Evolutionary conservation across 2,888 invertebrate species (phyloP), one percentile per base, ranked within the genome.

Genomic region (Lycophotia porphyrea): DNA sequence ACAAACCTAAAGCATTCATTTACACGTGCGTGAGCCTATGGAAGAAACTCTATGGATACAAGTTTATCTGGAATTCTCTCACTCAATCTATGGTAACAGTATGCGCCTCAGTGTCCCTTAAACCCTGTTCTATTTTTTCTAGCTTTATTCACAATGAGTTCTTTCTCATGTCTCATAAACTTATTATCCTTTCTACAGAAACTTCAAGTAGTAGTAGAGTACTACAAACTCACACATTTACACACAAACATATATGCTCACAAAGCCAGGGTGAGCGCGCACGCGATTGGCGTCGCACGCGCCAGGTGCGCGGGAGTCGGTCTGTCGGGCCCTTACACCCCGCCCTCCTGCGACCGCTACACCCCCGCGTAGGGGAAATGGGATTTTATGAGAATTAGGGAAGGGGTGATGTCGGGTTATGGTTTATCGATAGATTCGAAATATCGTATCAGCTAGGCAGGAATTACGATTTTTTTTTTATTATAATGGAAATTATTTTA

Each of bases 211-310:
- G 15, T 64, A 68, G 27, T 31, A n/a, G 15, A 15, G 8, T 64
- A 64, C 39, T 58, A 76, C 27, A 52, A 52, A 71, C 60, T 67
- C 74, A 65, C 52, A 63, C 42, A 71, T 8, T 5, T 31, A 44
- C 42, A 58, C 70, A 49, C n/a, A 74, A 15, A 27, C 15, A 47
- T n/a, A 39, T 39, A 65, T 21, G 69, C 66, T 68, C 63, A 74
- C 27, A 58, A 74, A 71, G 64, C 67, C 78, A 55, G 78, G 78
- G 86, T 80, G 88, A 88, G 87, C 89, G 87, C 87, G 91, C 93
- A 90, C 90, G 92, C 93, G 89, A 94, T 94, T 94, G 94, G 94
- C 91, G 92, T 80, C 82, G 78, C 76, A 71, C 76, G 91, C 93
- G 91, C 93, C 94, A 94, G 94, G 94, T 94, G 94, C 90, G 86